Conservation (phyloP, 2,888 invertebrate species). For the Cremastinae sp. region DNA sequence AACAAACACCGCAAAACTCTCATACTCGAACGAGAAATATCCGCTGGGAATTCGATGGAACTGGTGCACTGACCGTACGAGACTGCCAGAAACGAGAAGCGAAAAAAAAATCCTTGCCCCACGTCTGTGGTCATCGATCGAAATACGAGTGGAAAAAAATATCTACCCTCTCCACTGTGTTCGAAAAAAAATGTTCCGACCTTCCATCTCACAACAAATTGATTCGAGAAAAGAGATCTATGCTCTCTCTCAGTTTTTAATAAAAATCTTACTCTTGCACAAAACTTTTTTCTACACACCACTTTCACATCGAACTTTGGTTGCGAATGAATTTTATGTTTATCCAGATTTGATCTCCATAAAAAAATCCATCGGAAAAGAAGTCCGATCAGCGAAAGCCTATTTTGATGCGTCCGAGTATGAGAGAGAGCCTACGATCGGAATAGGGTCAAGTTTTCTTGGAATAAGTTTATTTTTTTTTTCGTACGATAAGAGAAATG, state of each 20-base stretch:
- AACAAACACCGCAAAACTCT: constrained; percentile 60
- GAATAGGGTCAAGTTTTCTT: constrained; percentile 21
- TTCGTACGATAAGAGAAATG: constrained; percentile 19
- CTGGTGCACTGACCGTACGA: constrained; percentile 44
- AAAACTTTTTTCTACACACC: too few species aligned
- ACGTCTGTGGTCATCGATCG: constrained; percentile 34
- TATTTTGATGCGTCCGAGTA: not conserved
- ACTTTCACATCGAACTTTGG: too few species aligned
- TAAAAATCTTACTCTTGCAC: too few species aligned
- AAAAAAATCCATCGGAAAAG: not conserved
- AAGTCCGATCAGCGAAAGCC: not conserved
- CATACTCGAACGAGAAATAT: constrained; percentile 26
- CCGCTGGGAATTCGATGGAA: constrained; percentile 35
- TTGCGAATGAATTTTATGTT: too few species aligned
- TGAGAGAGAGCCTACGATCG: not conserved
- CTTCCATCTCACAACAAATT: too few species aligned
- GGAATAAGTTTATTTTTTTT: constrained; percentile 26
- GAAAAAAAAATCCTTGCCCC: constrained; percentile 16
- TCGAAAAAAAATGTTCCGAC: too few species aligned
- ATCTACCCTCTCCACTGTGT: too few species aligned
- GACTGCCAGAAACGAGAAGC: constrained; percentile 15
- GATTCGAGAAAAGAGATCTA: too few species aligned
- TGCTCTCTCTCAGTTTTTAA: too few species aligned
- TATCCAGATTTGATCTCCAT: not conserved
- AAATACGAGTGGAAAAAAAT: constrained; percentile 30